Conservation (phyloP, 2,797 vertebrate species). For the Ceyx erithaca region DNA sequence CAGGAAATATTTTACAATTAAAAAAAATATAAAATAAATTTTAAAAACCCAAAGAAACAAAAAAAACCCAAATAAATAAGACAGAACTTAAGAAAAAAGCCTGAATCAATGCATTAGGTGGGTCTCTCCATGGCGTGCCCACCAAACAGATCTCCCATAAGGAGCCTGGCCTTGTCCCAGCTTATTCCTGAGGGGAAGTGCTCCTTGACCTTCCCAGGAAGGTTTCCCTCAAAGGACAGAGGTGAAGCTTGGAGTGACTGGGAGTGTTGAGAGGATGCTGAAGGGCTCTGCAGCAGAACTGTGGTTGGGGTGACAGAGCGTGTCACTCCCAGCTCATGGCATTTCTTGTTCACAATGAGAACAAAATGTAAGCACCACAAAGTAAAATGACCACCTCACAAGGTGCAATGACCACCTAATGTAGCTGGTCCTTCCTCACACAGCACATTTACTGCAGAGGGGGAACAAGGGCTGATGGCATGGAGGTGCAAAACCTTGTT, state of each 20-base stretch:
- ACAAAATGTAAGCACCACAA: not conserved
- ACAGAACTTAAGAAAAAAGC: not conserved
- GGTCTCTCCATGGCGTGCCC: not conserved
- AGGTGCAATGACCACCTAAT: not conserved
- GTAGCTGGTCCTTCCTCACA: not conserved
- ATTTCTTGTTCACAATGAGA: not conserved
- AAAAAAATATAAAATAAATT: not conserved
- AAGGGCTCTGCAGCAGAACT: not conserved
- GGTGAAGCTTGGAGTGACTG: not conserved
- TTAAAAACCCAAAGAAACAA: no score
- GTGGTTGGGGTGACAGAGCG: not conserved
- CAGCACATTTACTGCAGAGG: not conserved
- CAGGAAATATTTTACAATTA: not conserved
- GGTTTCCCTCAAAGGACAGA: not conserved
- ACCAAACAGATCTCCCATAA: not conserved
- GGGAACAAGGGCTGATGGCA: not conserved
- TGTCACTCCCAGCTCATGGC: not conserved
- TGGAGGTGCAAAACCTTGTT: not conserved
- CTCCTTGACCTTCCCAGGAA: not conserved
- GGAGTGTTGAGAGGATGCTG: accelerated
- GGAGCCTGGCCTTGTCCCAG: not conserved
- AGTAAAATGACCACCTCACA: not conserved
- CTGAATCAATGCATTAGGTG: not conserved
- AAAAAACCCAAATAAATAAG: no score
- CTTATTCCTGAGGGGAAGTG: accelerated